phyloP scores from a whole-genome alignment of 2,113 vertebrate species.

The Terrapene triunguis region DNA sequence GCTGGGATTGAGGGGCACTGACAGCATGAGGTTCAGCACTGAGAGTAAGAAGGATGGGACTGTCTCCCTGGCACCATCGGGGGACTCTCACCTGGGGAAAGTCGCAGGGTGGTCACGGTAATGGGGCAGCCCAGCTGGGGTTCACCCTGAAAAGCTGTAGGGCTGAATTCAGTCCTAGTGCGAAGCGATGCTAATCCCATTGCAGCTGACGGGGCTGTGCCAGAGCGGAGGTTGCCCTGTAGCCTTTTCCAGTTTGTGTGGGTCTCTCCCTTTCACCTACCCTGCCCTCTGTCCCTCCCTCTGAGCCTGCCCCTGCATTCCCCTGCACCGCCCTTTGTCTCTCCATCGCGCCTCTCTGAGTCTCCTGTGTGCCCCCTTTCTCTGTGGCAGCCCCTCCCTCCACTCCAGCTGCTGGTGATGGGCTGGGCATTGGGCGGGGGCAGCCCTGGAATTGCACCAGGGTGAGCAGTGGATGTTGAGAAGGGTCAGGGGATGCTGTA shows the following conservation, averaged over 20 bases:
- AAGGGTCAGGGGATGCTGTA: neutral
- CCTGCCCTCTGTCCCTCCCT: neutral
- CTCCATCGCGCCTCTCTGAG: neutral
- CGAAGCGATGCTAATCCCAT: neutral
- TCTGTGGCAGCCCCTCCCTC: neutral
- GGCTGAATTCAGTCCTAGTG: neutral
- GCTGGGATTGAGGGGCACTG: neutral
- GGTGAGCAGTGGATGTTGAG: neutral
- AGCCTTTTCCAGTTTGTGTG: neutral
- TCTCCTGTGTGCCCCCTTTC: no score
- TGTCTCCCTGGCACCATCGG: neutral
- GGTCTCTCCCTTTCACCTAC: neutral
- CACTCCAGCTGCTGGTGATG: neutral
- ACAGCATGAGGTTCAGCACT: neutral
- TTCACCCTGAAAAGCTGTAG: neutral
- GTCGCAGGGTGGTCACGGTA: neutral
- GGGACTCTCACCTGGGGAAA: neutral
- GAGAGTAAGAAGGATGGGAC: no score
- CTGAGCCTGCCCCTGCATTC: neutral
- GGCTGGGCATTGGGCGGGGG: no score
- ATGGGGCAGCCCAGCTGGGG: neutral
- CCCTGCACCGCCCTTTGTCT: neutral
- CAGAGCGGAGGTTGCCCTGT: neutral
- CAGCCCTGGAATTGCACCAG: neutral
- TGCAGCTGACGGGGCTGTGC: neutral